Evolutionary conservation across 2,888 invertebrate species (phyloP).

Genomic region (Cantharis flavilabris): DNA sequence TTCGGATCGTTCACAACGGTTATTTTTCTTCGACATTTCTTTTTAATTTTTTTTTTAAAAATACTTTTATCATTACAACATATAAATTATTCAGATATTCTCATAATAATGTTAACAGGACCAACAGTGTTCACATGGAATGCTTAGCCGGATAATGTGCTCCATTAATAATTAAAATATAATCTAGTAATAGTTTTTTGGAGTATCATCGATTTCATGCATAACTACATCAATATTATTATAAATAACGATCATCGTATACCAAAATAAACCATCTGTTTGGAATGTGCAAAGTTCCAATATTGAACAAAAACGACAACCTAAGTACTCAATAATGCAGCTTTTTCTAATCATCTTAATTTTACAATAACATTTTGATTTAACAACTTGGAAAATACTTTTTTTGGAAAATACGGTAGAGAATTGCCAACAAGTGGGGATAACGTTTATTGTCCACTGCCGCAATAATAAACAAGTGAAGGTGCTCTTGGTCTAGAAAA

Average conservation of each 20-base stretch:
- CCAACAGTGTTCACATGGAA: conserved; percentile 59
- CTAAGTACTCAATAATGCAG: conserved; percentile 37
- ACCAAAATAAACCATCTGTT: conserved; percentile 53
- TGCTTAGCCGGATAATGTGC: conserved; percentile 58
- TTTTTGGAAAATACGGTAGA: conserved; percentile 38
- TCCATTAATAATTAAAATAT: conserved; percentile 45
- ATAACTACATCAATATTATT: conserved; percentile 4
- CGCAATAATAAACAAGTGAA: conserved; percentile 50
- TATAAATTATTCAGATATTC: conserved; percentile 56
- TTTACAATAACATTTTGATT: conserved; percentile 52
- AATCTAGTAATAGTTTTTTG: conserved; percentile 12
- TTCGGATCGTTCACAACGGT: conserved; percentile 48
- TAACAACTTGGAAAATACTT: conserved; percentile 56
- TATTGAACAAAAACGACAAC: conserved; percentile 45
- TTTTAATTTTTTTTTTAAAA: conserved; percentile 49
- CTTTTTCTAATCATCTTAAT: conserved; percentile 36
- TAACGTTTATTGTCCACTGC: conserved; percentile 53
- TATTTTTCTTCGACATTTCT: conserved; percentile 45
- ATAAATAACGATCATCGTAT: conserved; percentile 31
- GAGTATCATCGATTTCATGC: conserved; percentile 12
- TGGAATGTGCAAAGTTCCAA: conserved; percentile 49
- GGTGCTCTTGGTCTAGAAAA: conserved; percentile 45
- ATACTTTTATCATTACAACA: conserved; percentile 57
- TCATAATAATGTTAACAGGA: conserved; percentile 54
- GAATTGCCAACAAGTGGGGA: conserved; percentile 52